These are phyloP conservation scores for Harmothoe impar DNA, from an alignment of 2,888 invertebrate genomes.

Conservation along the genomic window DNA sequence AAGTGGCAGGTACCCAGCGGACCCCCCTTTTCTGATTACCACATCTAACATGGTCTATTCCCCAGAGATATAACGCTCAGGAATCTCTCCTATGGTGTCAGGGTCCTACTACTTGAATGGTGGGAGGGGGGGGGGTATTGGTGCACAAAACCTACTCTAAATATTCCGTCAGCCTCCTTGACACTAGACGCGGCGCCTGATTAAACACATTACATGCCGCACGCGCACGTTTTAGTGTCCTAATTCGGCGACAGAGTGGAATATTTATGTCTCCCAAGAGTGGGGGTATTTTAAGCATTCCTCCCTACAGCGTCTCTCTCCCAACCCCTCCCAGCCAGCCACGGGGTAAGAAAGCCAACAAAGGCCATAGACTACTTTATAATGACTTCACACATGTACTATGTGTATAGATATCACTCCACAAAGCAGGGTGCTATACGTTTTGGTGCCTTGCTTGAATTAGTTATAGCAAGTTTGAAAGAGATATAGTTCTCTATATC, in stretches of 20 bases:
- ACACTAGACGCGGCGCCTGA: conserved; percentile 9
- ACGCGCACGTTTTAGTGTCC: conserved; percentile 23
- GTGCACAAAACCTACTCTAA: conserved; percentile 15
- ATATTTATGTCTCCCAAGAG: conserved; percentile 29
- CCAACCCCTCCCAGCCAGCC: neutral
- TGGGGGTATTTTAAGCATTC: neutral
- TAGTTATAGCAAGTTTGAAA: too few species aligned
- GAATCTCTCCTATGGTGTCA: neutral
- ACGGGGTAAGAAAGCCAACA: neutral
- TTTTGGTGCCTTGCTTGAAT: too few species aligned
- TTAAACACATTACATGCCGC: neutral
- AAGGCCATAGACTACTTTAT: too few species aligned
- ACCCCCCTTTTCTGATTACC: too few species aligned
- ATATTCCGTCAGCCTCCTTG: conserved; percentile 3
- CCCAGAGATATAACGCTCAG: neutral
- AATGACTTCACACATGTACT: too few species aligned
- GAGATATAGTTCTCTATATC: too few species aligned
- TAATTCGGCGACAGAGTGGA: conserved; percentile 22
- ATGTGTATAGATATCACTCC: too few species aligned
- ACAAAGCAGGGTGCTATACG: too few species aligned
- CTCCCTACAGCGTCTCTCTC: too few species aligned
- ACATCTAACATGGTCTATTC: too few species aligned
- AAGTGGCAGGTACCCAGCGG: neutral
- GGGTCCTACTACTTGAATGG: neutral
- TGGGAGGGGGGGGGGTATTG: neutral